Percentiles rank a stretch among this genome's conserved stretches.
Evolutionary conservation across 1,140 invertebrate genomes (phyloP).

Genomic region (Maconellicoccus hirsutus): DNA sequence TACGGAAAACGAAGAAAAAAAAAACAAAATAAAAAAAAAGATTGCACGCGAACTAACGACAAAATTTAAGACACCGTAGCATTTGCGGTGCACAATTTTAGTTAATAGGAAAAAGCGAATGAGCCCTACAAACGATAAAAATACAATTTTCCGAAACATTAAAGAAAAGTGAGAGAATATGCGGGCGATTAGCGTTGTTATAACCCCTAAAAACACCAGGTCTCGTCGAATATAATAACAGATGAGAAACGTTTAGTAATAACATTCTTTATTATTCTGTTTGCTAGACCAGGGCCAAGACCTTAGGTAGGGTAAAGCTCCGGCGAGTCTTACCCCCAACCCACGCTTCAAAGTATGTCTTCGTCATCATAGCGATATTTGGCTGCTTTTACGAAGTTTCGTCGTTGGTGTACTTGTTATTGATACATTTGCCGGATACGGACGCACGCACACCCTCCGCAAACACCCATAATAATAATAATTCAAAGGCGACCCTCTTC

Average conservation of each 20-base stretch:
- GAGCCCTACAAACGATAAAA: constrained; percentile 14
- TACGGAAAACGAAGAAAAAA: background rate
- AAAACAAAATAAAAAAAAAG: background rate
- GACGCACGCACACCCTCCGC: constrained; percentile 13
- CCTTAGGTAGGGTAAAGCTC: background rate
- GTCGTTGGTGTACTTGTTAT: constrained; percentile 11
- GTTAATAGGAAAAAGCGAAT: constrained; percentile 21
- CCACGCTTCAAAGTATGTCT: constrained; percentile 12
- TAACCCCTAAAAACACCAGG: constrained; percentile 16
- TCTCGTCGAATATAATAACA: constrained; percentile 19
- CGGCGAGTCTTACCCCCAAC: too few species aligned
- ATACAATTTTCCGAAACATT: constrained; percentile 22
- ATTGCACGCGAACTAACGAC: background rate
- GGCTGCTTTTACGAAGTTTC: background rate
- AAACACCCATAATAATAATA: constrained; percentile 18
- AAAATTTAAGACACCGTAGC: background rate
- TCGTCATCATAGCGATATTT: constrained; percentile 8
- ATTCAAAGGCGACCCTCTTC: constrained; percentile 17
- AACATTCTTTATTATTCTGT: constrained; percentile 19
- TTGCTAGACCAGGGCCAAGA: constrained; percentile 6
- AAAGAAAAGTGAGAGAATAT: constrained; percentile 22
- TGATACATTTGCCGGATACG: constrained; percentile 15
- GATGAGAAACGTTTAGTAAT: constrained; percentile 16
- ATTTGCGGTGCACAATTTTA: constrained; percentile 12
- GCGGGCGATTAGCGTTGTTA: constrained; percentile 20